Base-by-base conservation (phyloP, 2,888 invertebrate genomes). In the Hirtodrosophila duncani region DNA sequence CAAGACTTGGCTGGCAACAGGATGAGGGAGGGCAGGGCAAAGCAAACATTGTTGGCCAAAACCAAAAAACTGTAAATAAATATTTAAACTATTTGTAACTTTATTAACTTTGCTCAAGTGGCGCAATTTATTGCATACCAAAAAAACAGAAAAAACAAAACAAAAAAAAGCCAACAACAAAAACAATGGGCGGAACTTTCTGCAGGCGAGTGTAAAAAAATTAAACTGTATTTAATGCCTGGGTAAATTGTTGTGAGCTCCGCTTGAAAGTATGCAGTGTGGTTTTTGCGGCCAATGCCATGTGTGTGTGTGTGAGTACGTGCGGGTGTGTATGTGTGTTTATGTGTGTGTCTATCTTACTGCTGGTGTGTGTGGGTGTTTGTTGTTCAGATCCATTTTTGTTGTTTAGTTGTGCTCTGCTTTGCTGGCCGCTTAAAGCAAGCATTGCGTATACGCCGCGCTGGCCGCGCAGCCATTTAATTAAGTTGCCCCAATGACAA, bases 81-180 rank as follows among this genome's bases (percentile, higher is more conserved):
- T 81, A 74, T 74, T 74, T 74, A 52, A 81, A 79, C 81, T 74
- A 74, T 81, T 74, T 78, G 81, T 64, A 81, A 81, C 81, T 74
- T 70, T 74, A 74, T 74, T 74, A 74, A 74, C 74, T 74, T 79
- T 74, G 67, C 79, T 63, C 71, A 81, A 81, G 74, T 74, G 79
- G 67, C 79, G 70, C 65, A 69, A 68, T 72, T 80, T 80, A 80
- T 72, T 74, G 67, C 81, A 78, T 65, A 37, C 78, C 64, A 44
- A 50, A 68, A 62, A 45, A 27, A 16, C 34, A 16, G 36, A 27
- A 39, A 36, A 37, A 43, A 18, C 14, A 43, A 17, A 39, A 41
- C 26, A 21, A 11, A 30, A 48, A 48, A 20, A 34, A 16, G 33
- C 17, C 9, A 26, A 43, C 21, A 23, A 27, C 11, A 41, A 33